These are phyloP conservation scores for Eurosta solidaginis DNA, from an alignment of 1,140 invertebrate genomes.

Conservation along the genomic window DNA sequence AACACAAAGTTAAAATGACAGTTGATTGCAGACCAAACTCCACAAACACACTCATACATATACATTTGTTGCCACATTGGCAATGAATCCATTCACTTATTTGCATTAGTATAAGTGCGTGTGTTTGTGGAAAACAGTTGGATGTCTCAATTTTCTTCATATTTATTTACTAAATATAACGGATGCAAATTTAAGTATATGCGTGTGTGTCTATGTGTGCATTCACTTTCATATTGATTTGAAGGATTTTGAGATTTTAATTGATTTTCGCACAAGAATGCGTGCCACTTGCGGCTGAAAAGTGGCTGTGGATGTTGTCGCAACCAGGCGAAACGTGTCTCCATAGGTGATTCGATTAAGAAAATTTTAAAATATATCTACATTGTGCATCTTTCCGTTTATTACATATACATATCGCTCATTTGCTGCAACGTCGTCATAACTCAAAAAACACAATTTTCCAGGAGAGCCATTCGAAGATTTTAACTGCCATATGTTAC, in stretches of 20 bases:
- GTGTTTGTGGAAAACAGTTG: background rate
- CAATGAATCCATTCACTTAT: background rate
- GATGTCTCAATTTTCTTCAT: slow-evolving; percentile 1
- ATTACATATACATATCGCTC: too few relatives aligned
- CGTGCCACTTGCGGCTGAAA: slow-evolving; percentile 35
- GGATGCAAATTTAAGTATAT: background rate
- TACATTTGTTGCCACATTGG: background rate
- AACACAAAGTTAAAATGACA: slow-evolving; percentile 6
- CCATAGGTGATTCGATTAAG: background rate
- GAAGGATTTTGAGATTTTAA: slow-evolving; percentile 48
- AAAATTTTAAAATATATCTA: background rate
- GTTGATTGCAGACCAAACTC: slow-evolving; percentile 3
- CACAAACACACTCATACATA: too few relatives aligned
- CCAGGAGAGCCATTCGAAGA: too few relatives aligned
- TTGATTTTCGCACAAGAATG: slow-evolving; percentile 58
- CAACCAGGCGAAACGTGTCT: background rate
- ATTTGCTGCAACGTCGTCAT: too few relatives aligned
- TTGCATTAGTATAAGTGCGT: background rate
- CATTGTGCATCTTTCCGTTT: background rate
- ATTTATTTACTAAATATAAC: background rate
- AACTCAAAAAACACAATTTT: too few relatives aligned
- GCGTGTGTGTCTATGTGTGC: background rate
- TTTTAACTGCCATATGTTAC: too few relatives aligned
- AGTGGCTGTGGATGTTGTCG: background rate
- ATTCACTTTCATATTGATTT: slow-evolving; percentile 28